Base-by-base conservation (phyloP, 2,888 invertebrate genomes). In the Erannis defoliaria region DNA sequence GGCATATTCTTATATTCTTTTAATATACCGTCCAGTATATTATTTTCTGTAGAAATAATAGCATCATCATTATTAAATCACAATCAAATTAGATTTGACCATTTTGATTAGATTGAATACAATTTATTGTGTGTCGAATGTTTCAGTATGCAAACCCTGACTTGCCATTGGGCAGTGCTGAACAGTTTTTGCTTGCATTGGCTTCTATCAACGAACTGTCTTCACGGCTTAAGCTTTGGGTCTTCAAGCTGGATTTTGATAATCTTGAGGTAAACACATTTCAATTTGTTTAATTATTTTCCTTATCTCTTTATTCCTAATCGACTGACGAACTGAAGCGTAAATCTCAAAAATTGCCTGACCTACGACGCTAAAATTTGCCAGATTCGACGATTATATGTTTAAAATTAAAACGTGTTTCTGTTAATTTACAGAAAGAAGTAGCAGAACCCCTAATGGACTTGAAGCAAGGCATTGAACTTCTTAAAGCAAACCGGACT, bases 381-480 rank as follows among this genome's bases (percentile, higher is more conserved):
- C n/a, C n/a, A n/a, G n/a, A n/a, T n/a, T n/a, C n/a, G 12, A 33
- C 3, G n/a, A 33, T 1, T 33, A 10, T 33, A 6, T 10, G 10
- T 9, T n/a, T 8, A 33, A 33, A 33, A 33, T 12, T 4, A 31
- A 31, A 31, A 10, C 31, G 3, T 35, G 3, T n/a, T 37, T 48
- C 5, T 37, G 12, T 55, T 19, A 8, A 40, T 21, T 73, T 84
- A 37, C 84, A 94, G 94, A 94, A 98, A 96, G 99, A 99, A 95
- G 97, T 99, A 81, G 98, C 99, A 54, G 99, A 99, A 91, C 99
- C 99, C 43, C 93, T 99, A 76, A 98, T 99, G 98, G 99, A 99
- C 93, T 93, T 99, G 75, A 99, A 99, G 93, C 97, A 98, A 86
- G 99, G 99, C 63, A 96, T 99, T 84, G 98, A 98, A 88, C 95